A percentile compares a stretch with the other conserved stretches of the same genome.
Conservation (phyloP, 2,113 vertebrate genomes). For the Enhydra lutris region DNA sequence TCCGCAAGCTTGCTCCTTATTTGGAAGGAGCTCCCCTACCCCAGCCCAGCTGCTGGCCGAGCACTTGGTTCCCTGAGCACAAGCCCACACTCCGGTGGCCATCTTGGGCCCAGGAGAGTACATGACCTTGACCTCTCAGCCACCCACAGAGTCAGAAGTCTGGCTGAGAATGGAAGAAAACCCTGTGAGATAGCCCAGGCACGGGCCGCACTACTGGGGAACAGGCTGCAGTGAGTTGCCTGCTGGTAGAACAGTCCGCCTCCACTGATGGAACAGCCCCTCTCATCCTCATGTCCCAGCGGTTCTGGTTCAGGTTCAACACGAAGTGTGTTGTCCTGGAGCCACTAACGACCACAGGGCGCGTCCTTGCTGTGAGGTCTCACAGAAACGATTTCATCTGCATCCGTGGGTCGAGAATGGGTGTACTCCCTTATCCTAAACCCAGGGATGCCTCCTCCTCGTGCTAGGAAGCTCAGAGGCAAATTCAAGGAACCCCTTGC, state of each 20-base stretch:
- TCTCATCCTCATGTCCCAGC: background rate
- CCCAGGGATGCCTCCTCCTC: background rate
- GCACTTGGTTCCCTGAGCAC: background rate
- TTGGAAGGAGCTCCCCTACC: background rate
- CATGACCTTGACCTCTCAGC: background rate
- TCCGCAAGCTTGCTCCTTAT: background rate
- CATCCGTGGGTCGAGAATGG: background rate
- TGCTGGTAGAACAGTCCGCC: background rate
- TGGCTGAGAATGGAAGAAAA: background rate
- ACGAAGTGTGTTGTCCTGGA: background rate
- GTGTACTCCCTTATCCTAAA: background rate
- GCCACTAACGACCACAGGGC: background rate
- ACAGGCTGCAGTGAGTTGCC: background rate
- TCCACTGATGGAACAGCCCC: background rate
- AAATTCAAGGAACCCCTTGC: background rate
- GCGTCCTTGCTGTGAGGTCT: background rate
- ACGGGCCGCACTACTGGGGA: background rate
- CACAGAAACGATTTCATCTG: background rate
- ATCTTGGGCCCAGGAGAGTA: background rate
- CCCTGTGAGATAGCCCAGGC: background rate
- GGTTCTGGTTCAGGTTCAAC: background rate
- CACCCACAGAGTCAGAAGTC: background rate
- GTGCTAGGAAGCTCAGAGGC: background rate
- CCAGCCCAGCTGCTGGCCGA: background rate
- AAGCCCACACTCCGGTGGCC: background rate